Evolutionary conservation across 2,113 vertebrate genomes (phyloP), one percentile per base, ranked within the genome.

Genomic region (Eurypyga helias): DNA sequence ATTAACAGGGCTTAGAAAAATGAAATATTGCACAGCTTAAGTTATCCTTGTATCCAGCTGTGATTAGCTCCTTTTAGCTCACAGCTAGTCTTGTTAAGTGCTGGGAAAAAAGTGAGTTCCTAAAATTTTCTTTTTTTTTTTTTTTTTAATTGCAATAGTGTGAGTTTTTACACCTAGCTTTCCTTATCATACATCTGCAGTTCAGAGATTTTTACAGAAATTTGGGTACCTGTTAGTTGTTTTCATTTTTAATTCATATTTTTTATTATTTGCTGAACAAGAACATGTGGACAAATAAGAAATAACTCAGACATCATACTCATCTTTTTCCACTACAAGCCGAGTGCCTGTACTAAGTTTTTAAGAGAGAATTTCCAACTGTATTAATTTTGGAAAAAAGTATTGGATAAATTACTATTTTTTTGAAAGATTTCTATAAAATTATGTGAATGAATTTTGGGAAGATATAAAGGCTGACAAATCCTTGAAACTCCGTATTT

Each of bases 151-250:
- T 54, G 23, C 4, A 34, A 6, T 20, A 45, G 3, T 38, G 14
- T n/a, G 12, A 38, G 9, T 2, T 54, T 72, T 69, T 83, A n/a
- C 14, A 45, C 5, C 2, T 17, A 54, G 6, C 5, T 46, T 64
- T 57, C 34, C 71, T 48, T 77, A 69, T 11, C 45, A 15, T 46
- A 64, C 5, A 13, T 66, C 51, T 76, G 18, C 15, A 71, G 46
- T 62, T 80, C 20, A 69, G n/a, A 83, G 16, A 20, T 31, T 12
- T 67, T 52, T 29, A 46, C 3, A 33, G 48, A 65, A 77, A 29
- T 1, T 31, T 6, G 77, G 46, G 6, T 17, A 60, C 7, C 5
- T 57, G 43, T 46, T 76, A 0, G 6, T 6, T 48, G 4, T 49
- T 84, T 80, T 49, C 3, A 43, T 65, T 75, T 60, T 66, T 4